Conservation (phyloP, 1,140 invertebrate species). For the Pentalonia nigronervosa region DNA sequence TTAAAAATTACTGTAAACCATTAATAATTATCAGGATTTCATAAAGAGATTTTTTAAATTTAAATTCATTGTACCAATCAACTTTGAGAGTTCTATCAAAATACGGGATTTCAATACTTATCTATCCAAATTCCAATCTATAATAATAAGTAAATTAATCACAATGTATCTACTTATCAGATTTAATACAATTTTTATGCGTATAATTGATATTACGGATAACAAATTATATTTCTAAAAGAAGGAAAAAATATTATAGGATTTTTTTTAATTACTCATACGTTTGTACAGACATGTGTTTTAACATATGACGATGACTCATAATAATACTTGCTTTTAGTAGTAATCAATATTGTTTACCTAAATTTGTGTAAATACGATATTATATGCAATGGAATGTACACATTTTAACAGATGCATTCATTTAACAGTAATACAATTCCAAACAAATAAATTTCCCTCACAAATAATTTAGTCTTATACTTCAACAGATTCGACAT, state of each 20-base stretch:
- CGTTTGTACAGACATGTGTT: background rate
- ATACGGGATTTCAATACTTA: background rate
- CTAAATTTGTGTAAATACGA: background rate
- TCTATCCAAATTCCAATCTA: too few species aligned
- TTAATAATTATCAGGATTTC: background rate
- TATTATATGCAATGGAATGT: background rate
- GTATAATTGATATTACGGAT: background rate
- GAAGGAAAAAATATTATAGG: background rate
- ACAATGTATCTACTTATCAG: background rate
- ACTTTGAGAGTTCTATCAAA: background rate
- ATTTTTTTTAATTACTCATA: background rate
- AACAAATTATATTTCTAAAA: background rate
- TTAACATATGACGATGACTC: background rate
- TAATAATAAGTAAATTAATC: background rate
- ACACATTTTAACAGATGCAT: background rate
- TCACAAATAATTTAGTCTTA: background rate
- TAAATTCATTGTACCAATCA: background rate
- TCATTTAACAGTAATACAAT: background rate
- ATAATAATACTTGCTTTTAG: background rate
- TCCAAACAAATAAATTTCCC: background rate
- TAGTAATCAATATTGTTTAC: background rate
- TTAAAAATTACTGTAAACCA: background rate
- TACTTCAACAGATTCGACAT: background rate
- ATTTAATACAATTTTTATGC: too few species aligned
- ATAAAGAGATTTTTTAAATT: background rate